These are phyloP conservation scores for Zenarchopterus dispar DNA, from an alignment of 2,797 vertebrate species.

Conservation along the genomic window DNA sequence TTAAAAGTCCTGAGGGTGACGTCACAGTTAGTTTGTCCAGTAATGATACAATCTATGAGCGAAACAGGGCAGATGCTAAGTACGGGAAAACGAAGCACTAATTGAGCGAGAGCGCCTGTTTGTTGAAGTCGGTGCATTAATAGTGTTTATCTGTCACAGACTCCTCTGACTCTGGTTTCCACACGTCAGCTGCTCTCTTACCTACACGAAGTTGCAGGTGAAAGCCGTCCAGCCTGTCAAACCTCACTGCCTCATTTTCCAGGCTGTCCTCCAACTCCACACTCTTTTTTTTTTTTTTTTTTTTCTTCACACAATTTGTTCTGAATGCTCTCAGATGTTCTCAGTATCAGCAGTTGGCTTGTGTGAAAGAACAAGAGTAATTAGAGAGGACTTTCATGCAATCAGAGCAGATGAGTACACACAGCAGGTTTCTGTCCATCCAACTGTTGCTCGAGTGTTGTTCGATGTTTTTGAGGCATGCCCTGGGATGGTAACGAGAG, in stretches of 20 bases:
- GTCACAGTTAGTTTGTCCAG: no score
- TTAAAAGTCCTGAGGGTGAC: no score
- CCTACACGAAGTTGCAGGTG: conserved; percentile 46
- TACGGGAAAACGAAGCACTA: no score
- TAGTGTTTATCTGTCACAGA: neutral
- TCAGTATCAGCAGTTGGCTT: conserved; percentile 59
- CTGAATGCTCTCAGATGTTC: conserved; percentile 69
- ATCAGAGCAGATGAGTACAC: conserved; percentile 74
- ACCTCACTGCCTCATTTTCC: conserved; percentile 52
- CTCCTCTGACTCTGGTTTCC: neutral
- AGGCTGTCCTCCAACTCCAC: conserved; percentile 52
- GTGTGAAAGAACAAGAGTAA: conserved; percentile 59
- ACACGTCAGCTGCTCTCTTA: conserved; percentile 21
- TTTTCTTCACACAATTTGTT: neutral
- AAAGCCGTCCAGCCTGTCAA: conserved; percentile 50
- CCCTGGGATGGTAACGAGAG: conserved; percentile 5
- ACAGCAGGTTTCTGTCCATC: conserved; percentile 60
- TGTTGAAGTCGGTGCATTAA: no score
- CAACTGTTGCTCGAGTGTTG: conserved; percentile 50
- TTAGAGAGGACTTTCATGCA: conserved; percentile 69
- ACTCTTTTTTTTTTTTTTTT: conserved; percentile 1
- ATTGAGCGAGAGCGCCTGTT: no score
- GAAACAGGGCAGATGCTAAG: no score
- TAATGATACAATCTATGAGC: no score
- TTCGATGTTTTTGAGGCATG: conserved; percentile 42